Percentiles rank a stretch among this genome's conserved stretches.
Evolutionary conservation across 2,888 invertebrate genomes (phyloP).

Genomic region (Pachymerium ferrugineum): DNA sequence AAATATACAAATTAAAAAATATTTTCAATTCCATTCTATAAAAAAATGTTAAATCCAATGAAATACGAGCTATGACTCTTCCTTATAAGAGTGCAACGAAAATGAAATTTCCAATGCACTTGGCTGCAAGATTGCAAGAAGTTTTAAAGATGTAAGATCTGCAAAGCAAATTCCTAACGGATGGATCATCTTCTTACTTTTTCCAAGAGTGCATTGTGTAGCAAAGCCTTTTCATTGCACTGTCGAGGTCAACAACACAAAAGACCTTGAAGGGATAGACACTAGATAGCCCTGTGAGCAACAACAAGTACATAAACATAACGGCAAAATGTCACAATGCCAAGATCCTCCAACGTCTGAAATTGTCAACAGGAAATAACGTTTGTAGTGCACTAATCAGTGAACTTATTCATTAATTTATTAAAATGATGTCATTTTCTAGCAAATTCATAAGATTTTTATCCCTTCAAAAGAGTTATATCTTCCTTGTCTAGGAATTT

Average conservation of each 20-base stretch:
- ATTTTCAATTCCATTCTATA: no score
- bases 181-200: not conserved
- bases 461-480: no score
- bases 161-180: not conserved
- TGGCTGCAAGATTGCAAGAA: not conserved
- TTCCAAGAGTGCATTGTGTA: not conserved
- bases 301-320: slow-evolving; percentile 14
- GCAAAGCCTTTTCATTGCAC: not conserved
- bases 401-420: no score
- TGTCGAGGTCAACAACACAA: not conserved
- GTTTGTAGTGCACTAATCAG: no score
- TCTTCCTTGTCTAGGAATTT: no score
- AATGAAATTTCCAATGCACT: no score
- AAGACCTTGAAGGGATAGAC: not conserved
- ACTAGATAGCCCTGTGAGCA: not conserved
- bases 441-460: no score
- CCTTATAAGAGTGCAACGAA: no score
- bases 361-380: not conserved
- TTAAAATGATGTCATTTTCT: no score
- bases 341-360: not conserved
- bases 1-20: no score
- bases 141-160: not conserved
- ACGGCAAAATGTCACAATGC: not conserved
- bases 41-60: no score
- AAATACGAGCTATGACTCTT: no score